Percentiles rank a stretch among this genome's conserved stretches.
Conservation (phyloP, 2,113 vertebrate genomes). For the Oncorhynchus clarkii region DNA sequence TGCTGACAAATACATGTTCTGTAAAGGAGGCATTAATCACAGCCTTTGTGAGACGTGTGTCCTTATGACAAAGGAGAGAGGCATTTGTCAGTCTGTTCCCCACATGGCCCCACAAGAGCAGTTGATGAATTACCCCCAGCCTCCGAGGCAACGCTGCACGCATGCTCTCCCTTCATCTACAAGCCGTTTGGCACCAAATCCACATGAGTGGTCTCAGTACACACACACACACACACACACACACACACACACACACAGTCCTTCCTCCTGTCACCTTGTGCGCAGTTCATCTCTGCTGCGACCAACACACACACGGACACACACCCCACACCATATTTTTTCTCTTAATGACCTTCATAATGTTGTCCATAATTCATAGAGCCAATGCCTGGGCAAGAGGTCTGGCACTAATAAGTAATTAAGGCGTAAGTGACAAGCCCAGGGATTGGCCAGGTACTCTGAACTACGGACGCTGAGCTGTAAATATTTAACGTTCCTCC, state of each 20-base stretch:
- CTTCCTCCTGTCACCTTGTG: too few relatives aligned
- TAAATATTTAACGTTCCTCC: slow-evolving; percentile 43
- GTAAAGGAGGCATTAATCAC: slow-evolving; percentile 72
- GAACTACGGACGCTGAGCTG: background rate
- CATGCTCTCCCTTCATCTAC: slow-evolving; percentile 54
- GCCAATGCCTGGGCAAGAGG: slow-evolving; percentile 38
- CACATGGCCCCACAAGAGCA: slow-evolving; percentile 72
- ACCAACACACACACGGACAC: too few relatives aligned
- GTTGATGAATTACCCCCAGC: slow-evolving; percentile 73
- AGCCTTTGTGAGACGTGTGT: slow-evolving; percentile 73
- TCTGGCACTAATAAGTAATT: slow-evolving; percentile 55
- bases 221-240: too few relatives aligned
- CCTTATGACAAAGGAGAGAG: slow-evolving; percentile 79
- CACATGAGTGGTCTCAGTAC: slow-evolving; percentile 3
- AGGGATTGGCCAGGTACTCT: slow-evolving; percentile 37
- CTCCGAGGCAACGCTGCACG: slow-evolving; percentile 28
- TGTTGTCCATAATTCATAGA: slow-evolving; percentile 60
- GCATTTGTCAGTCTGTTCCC: slow-evolving; percentile 78
- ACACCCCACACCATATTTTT: background rate
- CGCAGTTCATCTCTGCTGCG: too few relatives aligned
- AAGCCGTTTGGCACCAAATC: slow-evolving; percentile 40
- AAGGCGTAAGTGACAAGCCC: slow-evolving; percentile 43
- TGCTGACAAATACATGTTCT: slow-evolving; percentile 75
- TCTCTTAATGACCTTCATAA: slow-evolving; percentile 62
- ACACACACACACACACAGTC: too few relatives aligned